phyloP scores from a whole-genome alignment of 1,140 invertebrate genomes.

The Atta cephalotes region DNA sequence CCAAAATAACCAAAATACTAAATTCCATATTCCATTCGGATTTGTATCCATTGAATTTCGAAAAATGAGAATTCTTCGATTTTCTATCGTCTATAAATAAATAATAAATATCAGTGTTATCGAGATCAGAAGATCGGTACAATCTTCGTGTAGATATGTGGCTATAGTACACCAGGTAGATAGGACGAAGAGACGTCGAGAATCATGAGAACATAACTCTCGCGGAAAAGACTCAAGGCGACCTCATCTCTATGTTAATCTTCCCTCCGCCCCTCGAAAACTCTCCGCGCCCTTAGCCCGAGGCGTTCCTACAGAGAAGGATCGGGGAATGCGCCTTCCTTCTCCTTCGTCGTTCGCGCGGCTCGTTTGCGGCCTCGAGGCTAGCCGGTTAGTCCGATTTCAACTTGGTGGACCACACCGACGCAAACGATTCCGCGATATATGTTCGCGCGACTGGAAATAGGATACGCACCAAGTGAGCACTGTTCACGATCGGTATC shows the following conservation, averaged over 20 bases:
- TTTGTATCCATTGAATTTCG: not conserved
- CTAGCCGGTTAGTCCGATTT: slow-evolving; percentile 63
- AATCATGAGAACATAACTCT: slow-evolving; percentile 73
- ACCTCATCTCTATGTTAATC: slow-evolving; percentile 79
- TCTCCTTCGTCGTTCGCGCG: slow-evolving; percentile 24
- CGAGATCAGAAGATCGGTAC: not conserved
- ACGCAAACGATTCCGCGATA: not conserved
- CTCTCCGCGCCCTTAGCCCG: not conserved
- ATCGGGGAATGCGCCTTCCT: not conserved
- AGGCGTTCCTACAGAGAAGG: not conserved
- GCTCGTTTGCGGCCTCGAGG: slow-evolving; percentile 56
- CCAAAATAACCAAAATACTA: not conserved
- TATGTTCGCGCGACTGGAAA: slow-evolving; percentile 49
- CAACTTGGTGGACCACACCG: slow-evolving; percentile 70
- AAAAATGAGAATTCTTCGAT: not conserved
- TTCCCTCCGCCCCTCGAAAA: slow-evolving; percentile 52
- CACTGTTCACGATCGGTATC: not conserved
- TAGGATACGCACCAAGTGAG: slow-evolving; percentile 38
- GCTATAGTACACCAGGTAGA: slow-evolving; percentile 16
- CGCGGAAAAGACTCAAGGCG: slow-evolving; percentile 71
- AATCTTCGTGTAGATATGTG: not conserved
- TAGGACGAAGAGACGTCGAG: slow-evolving; percentile 30
- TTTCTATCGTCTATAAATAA: not conserved
- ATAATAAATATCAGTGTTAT: not conserved
- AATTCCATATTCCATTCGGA: not conserved